phyloP scores from a whole-genome alignment of 1,140 invertebrate species.

The Goniozus legneri region DNA sequence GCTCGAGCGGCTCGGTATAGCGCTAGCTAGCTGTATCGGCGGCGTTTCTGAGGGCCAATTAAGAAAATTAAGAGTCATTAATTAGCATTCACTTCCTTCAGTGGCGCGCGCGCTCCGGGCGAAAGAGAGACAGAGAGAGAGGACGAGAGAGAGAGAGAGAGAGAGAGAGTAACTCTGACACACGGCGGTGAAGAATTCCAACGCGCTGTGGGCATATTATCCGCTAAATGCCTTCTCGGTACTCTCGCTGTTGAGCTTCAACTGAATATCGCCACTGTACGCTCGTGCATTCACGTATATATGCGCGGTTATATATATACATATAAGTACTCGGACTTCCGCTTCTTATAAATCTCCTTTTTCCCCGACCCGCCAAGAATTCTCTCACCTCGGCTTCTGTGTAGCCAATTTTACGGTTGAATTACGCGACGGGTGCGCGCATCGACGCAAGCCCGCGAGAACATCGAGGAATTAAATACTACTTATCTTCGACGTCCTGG shows the following conservation, averaged over 20 bases:
- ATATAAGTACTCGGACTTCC: too few relatives aligned
- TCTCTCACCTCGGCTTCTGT: conserved; percentile 32
- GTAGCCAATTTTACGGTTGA: conserved; percentile 10
- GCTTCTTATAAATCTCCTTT: conserved; percentile 19
- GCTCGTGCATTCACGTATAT: too few relatives aligned
- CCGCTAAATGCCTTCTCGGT: conserved; percentile 32
- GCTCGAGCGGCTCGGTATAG: conserved; percentile 22
- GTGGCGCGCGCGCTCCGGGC: conserved; percentile 7
- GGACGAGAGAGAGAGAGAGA: too few relatives aligned
- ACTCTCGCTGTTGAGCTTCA: conserved; percentile 14
- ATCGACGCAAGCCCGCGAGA: background rate
- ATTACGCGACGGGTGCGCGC: conserved; percentile 5
- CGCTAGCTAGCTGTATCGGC: conserved; percentile 34
- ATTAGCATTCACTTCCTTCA: conserved; percentile 52
- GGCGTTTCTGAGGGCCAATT: conserved; percentile 44
- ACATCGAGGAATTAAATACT: background rate
- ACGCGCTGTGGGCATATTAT: conserved; percentile 44
- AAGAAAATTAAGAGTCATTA: conserved; percentile 55
- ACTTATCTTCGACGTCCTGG: too few relatives aligned
- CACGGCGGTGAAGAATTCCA: conserved; percentile 37
- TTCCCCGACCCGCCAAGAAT: conserved; percentile 21
- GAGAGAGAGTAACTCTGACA: too few relatives aligned
- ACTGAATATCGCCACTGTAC: conserved; percentile 19
- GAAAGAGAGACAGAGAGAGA: too few relatives aligned
- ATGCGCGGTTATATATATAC: too few relatives aligned